Percentiles rank a stretch among this genome's conserved stretches.
Evolutionary conservation across 2,888 invertebrate genomes (phyloP).

Genomic region (Conistra vaccinii): DNA sequence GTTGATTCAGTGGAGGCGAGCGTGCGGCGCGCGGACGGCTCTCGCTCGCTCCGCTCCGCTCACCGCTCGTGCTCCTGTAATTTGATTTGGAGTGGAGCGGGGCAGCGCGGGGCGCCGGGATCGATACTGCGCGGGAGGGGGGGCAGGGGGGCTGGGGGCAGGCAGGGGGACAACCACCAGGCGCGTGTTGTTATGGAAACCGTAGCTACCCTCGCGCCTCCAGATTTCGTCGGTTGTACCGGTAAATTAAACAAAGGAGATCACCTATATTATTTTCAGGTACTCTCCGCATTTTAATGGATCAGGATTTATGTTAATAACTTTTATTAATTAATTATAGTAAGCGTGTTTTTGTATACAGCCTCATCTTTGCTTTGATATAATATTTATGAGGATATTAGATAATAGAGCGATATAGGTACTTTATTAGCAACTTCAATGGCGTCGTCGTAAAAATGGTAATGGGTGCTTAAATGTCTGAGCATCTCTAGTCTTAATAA

Average conservation of each 20-base stretch:
- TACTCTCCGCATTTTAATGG: constrained; percentile 54
- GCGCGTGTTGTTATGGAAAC: constrained; percentile 90
- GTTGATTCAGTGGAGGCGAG: constrained; percentile 83
- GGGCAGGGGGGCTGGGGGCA: constrained; percentile 61
- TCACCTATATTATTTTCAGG: constrained; percentile 81
- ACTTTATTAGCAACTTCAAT: constrained; percentile 22
- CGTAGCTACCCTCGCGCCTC: constrained; percentile 87
- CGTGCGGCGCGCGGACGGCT: constrained; percentile 51
- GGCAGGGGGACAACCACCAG: constrained; percentile 77
- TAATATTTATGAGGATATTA: constrained; percentile 23
- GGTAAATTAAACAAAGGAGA: constrained; percentile 89
- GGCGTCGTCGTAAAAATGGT: constrained; percentile 45
- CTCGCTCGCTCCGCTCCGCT: constrained; percentile 66
- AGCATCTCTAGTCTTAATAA: constrained; percentile 39
- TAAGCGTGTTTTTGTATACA: constrained; percentile 4
- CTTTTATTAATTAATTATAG: constrained; percentile 35
- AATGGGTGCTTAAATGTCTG: constrained; percentile 45
- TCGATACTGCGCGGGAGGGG: constrained; percentile 68
- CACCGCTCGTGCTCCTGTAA: constrained; percentile 82
- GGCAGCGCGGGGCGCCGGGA: constrained; percentile 71
- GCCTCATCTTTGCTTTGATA: constrained; percentile 13
- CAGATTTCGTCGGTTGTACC: constrained; percentile 89
- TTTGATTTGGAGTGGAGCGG: constrained; percentile 89
- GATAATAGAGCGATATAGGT: background rate
- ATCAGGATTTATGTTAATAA: constrained; percentile 55